Evolutionary conservation across 2,797 vertebrate species (phyloP), one percentile per base, ranked within the genome.

Genomic region (Coranthus polyacanthus): DNA sequence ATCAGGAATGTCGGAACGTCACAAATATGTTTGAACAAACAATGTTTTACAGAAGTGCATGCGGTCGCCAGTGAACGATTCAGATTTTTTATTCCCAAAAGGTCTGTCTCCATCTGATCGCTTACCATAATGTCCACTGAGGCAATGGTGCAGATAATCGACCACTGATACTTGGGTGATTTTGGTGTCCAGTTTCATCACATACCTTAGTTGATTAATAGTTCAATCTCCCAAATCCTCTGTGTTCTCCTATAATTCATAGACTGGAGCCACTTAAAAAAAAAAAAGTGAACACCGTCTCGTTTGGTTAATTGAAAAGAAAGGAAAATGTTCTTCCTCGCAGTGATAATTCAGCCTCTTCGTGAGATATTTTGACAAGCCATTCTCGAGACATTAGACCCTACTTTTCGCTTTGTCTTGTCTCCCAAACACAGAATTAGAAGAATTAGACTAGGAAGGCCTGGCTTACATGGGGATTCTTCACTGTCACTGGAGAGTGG

Each of bases 171-270:
- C 47, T 51, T 18, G 12, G 44, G 36, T 63, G 72, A 67, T 54
- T 63, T 56, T 61, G 39, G 21, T 57, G 68, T 79, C 68, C 45
- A 43, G 43, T 75, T 79, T 69, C 45, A 75, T 79, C 65, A 66
- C 39, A 38, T 69, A 62, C 49, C 51, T 49, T 53, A 64, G 45
- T 36, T 62, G 54, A 79, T 53, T 46, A 60, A 75, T 56, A 47
- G 50, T 47, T 7, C 26, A 37, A 26, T 74, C 32, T 55, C 57
- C 44, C 12, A 52, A 68, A 56, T 52, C 15, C 38, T 16, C 10
- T 32, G 17, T 18, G 17, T 11, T 17, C 21, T 37, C 21, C 29
- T 58, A 43, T 50, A 64, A 51, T 37, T 61, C 49, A 41, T 20
- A 58, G 44, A 44, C 16, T 59, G n/a, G 12, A 21, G n/a, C n/a